These are phyloP conservation scores for Atherinomorus stipes DNA, from an alignment of 2,113 vertebrate species.

Conservation along the genomic window DNA sequence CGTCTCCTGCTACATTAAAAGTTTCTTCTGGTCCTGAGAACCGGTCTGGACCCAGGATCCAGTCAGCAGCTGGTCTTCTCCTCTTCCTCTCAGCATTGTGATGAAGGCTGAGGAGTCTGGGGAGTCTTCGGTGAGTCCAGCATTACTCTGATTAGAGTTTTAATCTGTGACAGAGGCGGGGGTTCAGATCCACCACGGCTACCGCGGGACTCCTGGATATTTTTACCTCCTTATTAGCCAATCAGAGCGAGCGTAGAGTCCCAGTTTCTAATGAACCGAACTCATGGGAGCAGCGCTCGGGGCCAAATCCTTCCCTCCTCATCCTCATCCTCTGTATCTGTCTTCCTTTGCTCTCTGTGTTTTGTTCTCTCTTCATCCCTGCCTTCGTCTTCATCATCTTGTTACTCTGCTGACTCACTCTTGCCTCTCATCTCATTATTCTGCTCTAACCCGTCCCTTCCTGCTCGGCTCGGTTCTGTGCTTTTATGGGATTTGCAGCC, in stretches of 20 bases:
- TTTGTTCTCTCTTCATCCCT: neutral
- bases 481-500: no score
- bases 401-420: conserved; percentile 30
- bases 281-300: conserved; percentile 13
- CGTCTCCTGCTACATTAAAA: no score
- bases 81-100: no score
- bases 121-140: neutral
- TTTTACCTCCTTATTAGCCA: neutral
- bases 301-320: neutral
- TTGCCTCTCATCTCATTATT: conserved; percentile 1
- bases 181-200: neutral
- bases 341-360: neutral
- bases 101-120: no score
- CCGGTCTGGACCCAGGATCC: no score
- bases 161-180: neutral
- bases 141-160: neutral
- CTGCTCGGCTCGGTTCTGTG: no score
- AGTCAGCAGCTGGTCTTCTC: no score
- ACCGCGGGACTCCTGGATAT: neutral
- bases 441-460: no score
- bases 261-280: conserved; percentile 41
- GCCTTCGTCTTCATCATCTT: neutral
- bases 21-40: no score
- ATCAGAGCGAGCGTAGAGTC: conserved; percentile 2
- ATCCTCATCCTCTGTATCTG: neutral